Evolutionary conservation across 1,140 invertebrate genomes (phyloP), one percentile per base, ranked within the genome.

Genomic region (Euglossa dilemma): DNA sequence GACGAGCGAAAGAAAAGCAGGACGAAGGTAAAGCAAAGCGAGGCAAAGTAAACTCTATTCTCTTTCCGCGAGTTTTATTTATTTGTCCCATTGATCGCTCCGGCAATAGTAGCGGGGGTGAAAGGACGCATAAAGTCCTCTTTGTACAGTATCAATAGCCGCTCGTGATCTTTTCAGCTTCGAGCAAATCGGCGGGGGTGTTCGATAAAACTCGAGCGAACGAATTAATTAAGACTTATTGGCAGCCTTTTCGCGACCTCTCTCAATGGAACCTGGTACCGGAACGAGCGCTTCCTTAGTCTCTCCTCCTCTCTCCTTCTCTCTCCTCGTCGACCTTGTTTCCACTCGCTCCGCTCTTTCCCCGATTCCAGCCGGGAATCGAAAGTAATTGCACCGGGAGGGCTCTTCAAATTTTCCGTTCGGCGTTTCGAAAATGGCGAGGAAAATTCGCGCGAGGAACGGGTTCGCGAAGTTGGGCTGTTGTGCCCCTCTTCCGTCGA

Each of bases 141-240:
- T 25, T 59, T 59, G 36, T 59, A 25, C n/a, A 47, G 16, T 59
- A 74, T 74, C 56, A 25, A 74, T 47, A 14, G 57, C 23, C 23
- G n/a, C 50, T 47, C 52, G 52, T 81, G 57, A 81, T 81, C 61
- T 81, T 61, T 75, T 56, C 71, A 36, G 12, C 16, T 14, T 28
- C 36, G 11, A 52, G 9, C 5, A 45, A 50, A 75, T 16, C n/a
- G 36, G 25, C 5, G 12, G 12, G 20, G 47, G 36, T 16, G 61
- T 59, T 76, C 78, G 63, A 76, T 63, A 43, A 66, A 50, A 56
- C 52, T 76, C 63, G 80, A n/a, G n/a, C 9, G 72, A 67, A 67
- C 52, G 72, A 82, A 82, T 82, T 67, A 76, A 82, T 82, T 82
- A 59, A 82, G 73, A 75, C 72, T 75, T 75, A 82, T 82, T 56